Evolutionary conservation across 2,113 vertebrate genomes (phyloP), one percentile per base, ranked within the genome.

Genomic region (Lates calcarifer): DNA sequence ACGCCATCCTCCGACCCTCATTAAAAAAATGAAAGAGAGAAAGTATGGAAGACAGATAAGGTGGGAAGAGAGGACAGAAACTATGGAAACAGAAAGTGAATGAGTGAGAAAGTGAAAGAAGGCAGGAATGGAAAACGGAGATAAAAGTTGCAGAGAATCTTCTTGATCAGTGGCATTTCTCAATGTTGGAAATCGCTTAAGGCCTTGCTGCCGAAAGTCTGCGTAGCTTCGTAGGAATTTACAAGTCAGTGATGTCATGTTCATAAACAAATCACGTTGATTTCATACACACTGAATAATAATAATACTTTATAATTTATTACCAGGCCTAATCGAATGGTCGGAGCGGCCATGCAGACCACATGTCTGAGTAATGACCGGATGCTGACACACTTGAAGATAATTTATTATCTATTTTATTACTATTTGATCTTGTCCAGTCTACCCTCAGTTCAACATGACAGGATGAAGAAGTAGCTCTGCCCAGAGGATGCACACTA

Each of bases 221-320:
- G 49, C 45, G 72, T 74, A 86, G 64, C 47, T 70, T 51, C 26
- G n/a, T 45, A 87, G 75, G 84, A 87, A 90, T 92, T 92, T 89
- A 90, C 82, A 57, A 88, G 80, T 49, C 43, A 39, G 66, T 84
- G 83, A 88, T 86, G 88, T 89, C 79, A 90, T 39, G 9, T 67
- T 83, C 60, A 83, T 79, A 81, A 82, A 86, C 20, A 79, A 87
- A 82, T 78, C 49, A 82, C 69, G 31, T 49, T 5, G 1, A 79
- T 78, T 86, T 87, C 56, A 69, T 39, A 82, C 67, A 26, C 15
- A 10, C 47, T 17, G 55, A 82, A 80, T 77, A 69, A 89, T n/a
- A n/a, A n/a, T n/a, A n/a, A n/a, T n/a, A n/a, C n/a, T n/a, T n/a
- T n/a, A n/a, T n/a, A n/a, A n/a, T n/a, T n/a, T n/a, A n/a, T n/a